Conservation (phyloP, 2,797 vertebrate species). For the Calcarius lapponicus region DNA sequence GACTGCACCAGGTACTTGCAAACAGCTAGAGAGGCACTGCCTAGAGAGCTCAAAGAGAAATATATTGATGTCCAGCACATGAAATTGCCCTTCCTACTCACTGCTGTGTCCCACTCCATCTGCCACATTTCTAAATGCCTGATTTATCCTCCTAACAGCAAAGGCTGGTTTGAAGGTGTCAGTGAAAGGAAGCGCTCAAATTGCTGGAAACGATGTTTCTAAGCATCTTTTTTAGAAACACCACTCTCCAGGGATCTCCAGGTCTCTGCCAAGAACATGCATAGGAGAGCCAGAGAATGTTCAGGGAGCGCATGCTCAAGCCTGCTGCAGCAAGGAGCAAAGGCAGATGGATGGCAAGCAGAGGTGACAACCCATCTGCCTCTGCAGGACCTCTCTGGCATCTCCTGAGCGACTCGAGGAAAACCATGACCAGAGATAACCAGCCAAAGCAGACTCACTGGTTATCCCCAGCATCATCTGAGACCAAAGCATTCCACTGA, state of each 20-base stretch:
- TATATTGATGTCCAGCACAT: background rate
- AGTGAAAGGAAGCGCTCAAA: background rate
- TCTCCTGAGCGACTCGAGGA: background rate
- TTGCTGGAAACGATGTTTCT: background rate
- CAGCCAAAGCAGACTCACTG: background rate
- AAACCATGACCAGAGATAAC: background rate
- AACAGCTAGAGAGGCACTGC: background rate
- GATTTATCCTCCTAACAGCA: background rate
- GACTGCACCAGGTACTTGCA: background rate
- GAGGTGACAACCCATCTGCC: conserved; percentile 34
- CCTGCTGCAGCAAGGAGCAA: background rate
- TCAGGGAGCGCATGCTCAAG: background rate
- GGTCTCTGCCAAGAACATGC: conserved; percentile 21
- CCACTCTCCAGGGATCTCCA: background rate
- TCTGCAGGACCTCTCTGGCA: background rate
- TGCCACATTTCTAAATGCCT: background rate
- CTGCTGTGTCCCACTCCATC: background rate
- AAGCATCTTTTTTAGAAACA: conserved; percentile 1
- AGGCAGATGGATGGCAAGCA: conserved; percentile 8
- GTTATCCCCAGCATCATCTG: background rate
- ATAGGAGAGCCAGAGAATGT: conserved; percentile 14
- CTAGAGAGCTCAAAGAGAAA: background rate
- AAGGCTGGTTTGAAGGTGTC: background rate
- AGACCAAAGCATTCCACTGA: background rate
- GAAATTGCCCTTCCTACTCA: background rate